These are phyloP conservation scores for Drosophila meridiana DNA, from an alignment of 2,888 invertebrate genomes.

Conservation along the genomic window DNA sequence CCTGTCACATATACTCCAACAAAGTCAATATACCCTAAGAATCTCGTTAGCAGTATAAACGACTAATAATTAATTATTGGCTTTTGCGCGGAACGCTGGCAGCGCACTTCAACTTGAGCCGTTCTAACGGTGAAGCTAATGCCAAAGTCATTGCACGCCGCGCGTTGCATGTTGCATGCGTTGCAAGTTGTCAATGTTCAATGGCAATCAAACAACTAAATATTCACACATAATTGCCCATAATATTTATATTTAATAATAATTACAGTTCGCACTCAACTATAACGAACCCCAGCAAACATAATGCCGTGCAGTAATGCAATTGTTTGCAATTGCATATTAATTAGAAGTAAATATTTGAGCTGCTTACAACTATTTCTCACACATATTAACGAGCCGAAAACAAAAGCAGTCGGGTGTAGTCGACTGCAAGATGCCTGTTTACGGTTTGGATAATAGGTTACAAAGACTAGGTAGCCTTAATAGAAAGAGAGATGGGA, in stretches of 20 bases:
- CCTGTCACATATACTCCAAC: not conserved
- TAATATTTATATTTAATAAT: conserved; percentile 27
- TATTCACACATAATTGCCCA: conserved; percentile 11
- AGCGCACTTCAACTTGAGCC: conserved; percentile 59
- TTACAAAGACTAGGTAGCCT: no score
- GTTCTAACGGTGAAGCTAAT: conserved; percentile 50
- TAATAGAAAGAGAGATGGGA: no score
- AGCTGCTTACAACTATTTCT: not conserved
- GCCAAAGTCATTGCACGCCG: conserved; percentile 49
- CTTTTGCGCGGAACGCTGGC: conserved; percentile 13
- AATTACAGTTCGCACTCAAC: conserved; percentile 41
- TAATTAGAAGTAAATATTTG: conserved; percentile 6
- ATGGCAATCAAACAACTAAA: conserved; percentile 52
- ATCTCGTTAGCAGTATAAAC: not conserved
- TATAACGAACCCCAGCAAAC: conserved; percentile 28
- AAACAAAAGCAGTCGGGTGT: not conserved
- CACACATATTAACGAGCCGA: conserved; percentile 8
- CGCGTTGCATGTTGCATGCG: conserved; percentile 17
- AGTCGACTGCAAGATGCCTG: not conserved
- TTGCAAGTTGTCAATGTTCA: conserved; percentile 41
- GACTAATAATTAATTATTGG: not conserved
- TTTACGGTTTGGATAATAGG: not conserved
- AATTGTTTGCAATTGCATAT: conserved; percentile 16
- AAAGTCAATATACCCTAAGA: not conserved
- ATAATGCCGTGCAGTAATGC: conserved; percentile 11